These are phyloP conservation scores for Merodon equestris DNA, from an alignment of 2,888 invertebrate species.

Conservation along the genomic window DNA sequence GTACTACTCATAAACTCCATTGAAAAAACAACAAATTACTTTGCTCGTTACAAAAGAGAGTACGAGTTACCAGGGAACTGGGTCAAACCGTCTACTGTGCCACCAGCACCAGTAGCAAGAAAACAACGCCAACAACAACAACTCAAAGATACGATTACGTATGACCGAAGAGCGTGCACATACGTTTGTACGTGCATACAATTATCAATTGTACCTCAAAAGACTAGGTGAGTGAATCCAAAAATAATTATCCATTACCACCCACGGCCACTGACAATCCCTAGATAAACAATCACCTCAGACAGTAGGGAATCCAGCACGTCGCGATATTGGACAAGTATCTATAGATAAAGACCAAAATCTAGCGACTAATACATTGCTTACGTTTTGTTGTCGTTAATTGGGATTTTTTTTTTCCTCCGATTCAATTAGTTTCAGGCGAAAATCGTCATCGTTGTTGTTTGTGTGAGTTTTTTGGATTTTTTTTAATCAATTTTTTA, in stretches of 20 bases:
- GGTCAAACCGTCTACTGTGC: slow-evolving; percentile 39
- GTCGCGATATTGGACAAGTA: too few relatives aligned
- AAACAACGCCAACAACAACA: not conserved
- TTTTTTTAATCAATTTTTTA: slow-evolving; percentile 38
- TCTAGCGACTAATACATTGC: slow-evolving; percentile 17
- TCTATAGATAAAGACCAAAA: too few relatives aligned
- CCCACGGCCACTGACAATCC: slow-evolving; percentile 9
- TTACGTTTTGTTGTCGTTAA: slow-evolving; percentile 40
- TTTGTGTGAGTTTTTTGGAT: slow-evolving; percentile 43
- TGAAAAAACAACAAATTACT: slow-evolving; percentile 30
- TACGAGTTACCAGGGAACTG: slow-evolving; percentile 32
- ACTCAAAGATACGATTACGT: too few relatives aligned
- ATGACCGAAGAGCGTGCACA: too few relatives aligned
- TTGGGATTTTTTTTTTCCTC: slow-evolving; percentile 13
- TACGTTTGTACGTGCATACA: too few relatives aligned
- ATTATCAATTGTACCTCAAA: slow-evolving; percentile 25
- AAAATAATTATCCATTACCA: slow-evolving; percentile 26
- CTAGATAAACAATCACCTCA: slow-evolving; percentile 12
- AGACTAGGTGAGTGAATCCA: slow-evolving; percentile 10
- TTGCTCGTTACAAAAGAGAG: slow-evolving; percentile 22
- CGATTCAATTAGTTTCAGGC: slow-evolving; percentile 39
- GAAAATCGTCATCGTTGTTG: slow-evolving; percentile 46
- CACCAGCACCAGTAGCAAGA: not conserved
- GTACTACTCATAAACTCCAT: slow-evolving; percentile 36
- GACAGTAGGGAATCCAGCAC: slow-evolving; percentile 3